phyloP scores from a whole-genome alignment of 1,140 invertebrate genomes.

The Dinoponera quadriceps region DNA sequence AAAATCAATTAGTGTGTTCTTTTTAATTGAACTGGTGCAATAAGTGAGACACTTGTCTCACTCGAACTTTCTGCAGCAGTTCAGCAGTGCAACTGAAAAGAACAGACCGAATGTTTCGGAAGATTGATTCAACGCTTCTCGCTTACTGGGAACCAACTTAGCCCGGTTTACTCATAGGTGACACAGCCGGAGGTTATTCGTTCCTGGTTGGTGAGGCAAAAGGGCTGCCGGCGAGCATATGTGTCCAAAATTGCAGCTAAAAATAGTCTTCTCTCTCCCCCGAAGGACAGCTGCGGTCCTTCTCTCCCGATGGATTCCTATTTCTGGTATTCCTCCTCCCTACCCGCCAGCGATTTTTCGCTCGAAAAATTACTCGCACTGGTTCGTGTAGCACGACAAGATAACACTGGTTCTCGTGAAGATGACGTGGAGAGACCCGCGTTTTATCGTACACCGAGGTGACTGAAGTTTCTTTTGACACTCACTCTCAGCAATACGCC shows the following conservation, averaged over 20 bases:
- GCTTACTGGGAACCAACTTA: background rate
- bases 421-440: background rate
- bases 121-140: no score
- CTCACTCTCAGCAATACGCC: no score
- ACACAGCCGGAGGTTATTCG: background rate
- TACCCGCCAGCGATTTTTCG: no score
- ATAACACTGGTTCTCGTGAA: background rate
- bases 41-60: no score
- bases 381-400: background rate
- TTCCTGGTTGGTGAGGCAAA: background rate
- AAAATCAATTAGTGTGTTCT: no score
- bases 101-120: no score
- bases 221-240: background rate
- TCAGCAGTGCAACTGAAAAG: no score
- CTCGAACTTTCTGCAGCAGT: no score
- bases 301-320: conserved; percentile 34
- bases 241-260: conserved; percentile 48
- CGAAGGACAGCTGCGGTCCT: conserved; percentile 54
- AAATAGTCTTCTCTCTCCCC: conserved; percentile 67
- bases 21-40: no score
- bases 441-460: no score
- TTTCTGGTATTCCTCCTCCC: conserved; percentile 29
- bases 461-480: no score
- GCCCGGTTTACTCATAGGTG: background rate
- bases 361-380: background rate